These are phyloP conservation scores for Labeo catla DNA, from an alignment of 2,113 vertebrate genomes.

Conservation along the genomic window DNA sequence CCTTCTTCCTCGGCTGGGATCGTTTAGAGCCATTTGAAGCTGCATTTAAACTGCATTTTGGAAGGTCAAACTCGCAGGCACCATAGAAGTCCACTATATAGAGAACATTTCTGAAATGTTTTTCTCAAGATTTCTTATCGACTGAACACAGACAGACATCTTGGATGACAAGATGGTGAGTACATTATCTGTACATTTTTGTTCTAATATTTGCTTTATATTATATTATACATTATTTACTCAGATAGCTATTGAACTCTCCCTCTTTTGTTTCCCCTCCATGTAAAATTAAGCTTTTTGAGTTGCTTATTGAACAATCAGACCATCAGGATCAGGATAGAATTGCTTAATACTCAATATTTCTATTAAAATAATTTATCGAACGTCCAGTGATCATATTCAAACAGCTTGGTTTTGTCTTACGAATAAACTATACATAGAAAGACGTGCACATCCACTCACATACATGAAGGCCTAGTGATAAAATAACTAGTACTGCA, in stretches of 20 bases:
- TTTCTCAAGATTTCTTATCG: too few relatives aligned
- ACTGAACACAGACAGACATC: too few relatives aligned
- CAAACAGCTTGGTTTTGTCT: background rate
- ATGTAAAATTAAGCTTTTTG: slow-evolving; percentile 7
- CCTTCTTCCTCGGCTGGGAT: too few relatives aligned
- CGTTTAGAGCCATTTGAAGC: too few relatives aligned
- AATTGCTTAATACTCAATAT: background rate
- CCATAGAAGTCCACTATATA: too few relatives aligned
- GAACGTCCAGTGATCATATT: background rate
- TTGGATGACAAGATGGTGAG: too few relatives aligned
- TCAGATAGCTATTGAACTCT: background rate
- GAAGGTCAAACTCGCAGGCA: too few relatives aligned
- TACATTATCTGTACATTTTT: too few relatives aligned
- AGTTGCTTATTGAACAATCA: background rate
- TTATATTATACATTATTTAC: background rate
- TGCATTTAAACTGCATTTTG: too few relatives aligned
- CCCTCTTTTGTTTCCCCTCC: background rate
- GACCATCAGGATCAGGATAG: background rate
- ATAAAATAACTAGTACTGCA: background rate
- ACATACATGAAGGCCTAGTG: background rate
- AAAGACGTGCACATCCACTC: background rate
- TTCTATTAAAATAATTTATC: background rate
- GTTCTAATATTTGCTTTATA: background rate
- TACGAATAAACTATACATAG: background rate
- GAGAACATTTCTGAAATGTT: too few relatives aligned